These are phyloP conservation scores for Pachymerium ferrugineum DNA, from an alignment of 2,888 invertebrate genomes.

Conservation along the genomic window DNA sequence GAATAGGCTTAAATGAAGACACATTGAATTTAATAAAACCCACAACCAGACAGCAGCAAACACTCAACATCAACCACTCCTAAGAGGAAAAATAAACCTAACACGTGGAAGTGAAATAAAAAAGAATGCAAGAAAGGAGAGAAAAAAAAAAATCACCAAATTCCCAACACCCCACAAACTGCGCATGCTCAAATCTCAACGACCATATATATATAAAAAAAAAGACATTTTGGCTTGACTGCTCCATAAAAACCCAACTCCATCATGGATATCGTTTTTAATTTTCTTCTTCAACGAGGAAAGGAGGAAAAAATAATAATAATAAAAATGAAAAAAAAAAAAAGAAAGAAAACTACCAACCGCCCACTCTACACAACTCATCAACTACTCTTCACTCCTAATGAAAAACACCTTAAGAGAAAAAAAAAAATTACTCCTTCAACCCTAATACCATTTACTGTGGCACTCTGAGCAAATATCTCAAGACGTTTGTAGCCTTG, in stretches of 20 bases:
- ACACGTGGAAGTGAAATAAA: neutral
- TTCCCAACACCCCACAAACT: neutral
- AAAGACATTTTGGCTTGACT: neutral
- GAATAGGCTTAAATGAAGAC: neutral
- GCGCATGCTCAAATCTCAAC: neutral
- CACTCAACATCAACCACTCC: neutral
- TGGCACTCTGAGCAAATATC: neutral
- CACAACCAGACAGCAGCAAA: neutral
- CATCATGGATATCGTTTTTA: slow-evolving; percentile 13
- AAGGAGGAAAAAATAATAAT: neutral
- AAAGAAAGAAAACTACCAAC: neutral
- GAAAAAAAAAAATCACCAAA: slow-evolving; percentile 1
- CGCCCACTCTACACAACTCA: slow-evolving; percentile 1
- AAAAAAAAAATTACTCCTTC: neutral
- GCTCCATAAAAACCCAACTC: slow-evolving; percentile 8
- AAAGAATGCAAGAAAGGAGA: neutral
- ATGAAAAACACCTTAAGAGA: slow-evolving; percentile 1
- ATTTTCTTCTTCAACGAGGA: neutral
- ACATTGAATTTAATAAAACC: neutral
- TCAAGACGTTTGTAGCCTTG: slow-evolving; percentile 4
- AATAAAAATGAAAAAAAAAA: neutral
- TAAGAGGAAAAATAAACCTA: neutral
- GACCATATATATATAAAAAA: neutral
- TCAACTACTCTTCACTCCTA: slow-evolving; percentile 4
- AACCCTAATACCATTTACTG: neutral